Evolutionary conservation across 2,113 vertebrate genomes (phyloP).

Genomic region (Tenrec ecaudatus): DNA sequence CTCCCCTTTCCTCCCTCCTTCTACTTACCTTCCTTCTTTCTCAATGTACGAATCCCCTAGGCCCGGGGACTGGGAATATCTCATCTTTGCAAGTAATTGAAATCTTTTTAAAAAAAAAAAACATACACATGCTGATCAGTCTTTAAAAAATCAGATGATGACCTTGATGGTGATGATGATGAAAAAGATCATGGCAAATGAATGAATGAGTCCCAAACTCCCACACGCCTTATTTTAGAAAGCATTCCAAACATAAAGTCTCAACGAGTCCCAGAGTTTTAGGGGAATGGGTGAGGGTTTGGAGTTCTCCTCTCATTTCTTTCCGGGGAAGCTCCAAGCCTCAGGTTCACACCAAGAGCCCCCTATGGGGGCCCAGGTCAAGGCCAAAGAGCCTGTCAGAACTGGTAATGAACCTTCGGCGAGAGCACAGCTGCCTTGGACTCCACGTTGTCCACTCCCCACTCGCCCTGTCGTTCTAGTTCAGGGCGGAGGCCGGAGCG

Average conservation of each 20-base stretch:
- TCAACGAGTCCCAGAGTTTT: constrained; percentile 36
- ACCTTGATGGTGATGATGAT: too few relatives aligned
- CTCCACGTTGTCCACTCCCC: constrained; percentile 61
- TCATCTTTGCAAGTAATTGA: constrained; percentile 68
- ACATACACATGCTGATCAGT: constrained; percentile 25
- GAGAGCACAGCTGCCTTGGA: constrained; percentile 72
- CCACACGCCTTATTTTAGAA: constrained; percentile 20
- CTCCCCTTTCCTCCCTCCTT: neutral
- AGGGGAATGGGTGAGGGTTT: constrained; percentile 13
- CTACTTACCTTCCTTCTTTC: neutral
- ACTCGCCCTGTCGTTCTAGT: constrained; percentile 69
- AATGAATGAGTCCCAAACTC: constrained; percentile 22
- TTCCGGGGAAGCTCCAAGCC: constrained; percentile 43
- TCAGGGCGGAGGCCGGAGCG: constrained; percentile 36
- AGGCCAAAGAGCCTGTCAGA: constrained; percentile 68
- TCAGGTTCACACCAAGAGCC: constrained; percentile 47
- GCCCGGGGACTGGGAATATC: constrained; percentile 61
- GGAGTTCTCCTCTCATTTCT: constrained; percentile 3
- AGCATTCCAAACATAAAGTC: constrained; percentile 24
- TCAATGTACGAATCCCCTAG: constrained; percentile 64
- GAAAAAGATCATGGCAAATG: constrained; percentile 24
- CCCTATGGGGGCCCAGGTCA: constrained; percentile 71
- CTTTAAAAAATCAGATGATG: constrained; percentile 35
- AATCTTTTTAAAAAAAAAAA: neutral
- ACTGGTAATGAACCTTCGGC: constrained; percentile 62